Percentiles rank a stretch among this genome's conserved stretches.
Conservation (phyloP, 2,797 vertebrate species). For the Austrolebias charrua region DNA sequence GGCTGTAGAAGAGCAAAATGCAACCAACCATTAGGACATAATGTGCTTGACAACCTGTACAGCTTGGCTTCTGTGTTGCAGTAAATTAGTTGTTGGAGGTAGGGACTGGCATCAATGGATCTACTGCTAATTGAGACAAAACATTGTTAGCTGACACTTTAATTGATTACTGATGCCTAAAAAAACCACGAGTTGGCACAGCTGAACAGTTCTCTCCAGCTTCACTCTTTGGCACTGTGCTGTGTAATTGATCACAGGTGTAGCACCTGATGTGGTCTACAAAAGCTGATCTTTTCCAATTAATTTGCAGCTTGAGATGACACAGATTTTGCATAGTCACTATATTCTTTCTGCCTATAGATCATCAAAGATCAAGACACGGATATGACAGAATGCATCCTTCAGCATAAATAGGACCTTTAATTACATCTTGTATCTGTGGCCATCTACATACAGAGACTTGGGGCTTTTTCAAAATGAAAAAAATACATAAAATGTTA, state of each 20-base stretch:
- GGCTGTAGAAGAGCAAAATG: constrained; percentile 20
- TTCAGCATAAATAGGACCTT: constrained; percentile 32
- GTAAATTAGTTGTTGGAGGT: constrained; percentile 65
- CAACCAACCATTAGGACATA: neutral
- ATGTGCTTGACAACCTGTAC: constrained; percentile 52
- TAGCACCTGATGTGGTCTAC: constrained; percentile 55
- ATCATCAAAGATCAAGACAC: constrained; percentile 46
- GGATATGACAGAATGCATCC: constrained; percentile 54
- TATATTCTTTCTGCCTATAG: constrained; percentile 26
- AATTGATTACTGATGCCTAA: constrained; percentile 50
- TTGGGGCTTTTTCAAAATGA: constrained; percentile 70
- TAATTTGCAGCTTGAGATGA: constrained; percentile 53
- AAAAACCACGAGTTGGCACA: constrained; percentile 31
- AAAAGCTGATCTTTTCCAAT: constrained; percentile 51
- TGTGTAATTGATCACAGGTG: constrained; percentile 53
- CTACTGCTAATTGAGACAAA: constrained; percentile 63
- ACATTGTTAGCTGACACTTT: constrained; percentile 50
- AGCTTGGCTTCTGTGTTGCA: constrained; percentile 46
- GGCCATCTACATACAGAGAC: constrained; percentile 67
- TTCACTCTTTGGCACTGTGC: constrained; percentile 22
- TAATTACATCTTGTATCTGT: constrained; percentile 71
- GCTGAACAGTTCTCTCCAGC: constrained; percentile 13
- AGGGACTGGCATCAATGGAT: constrained; percentile 53
- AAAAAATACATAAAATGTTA: constrained; percentile 77
- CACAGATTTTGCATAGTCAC: constrained; percentile 33